Evolutionary conservation across 1,140 invertebrate species (phyloP).

Genomic region (Parapsyche elsis): DNA sequence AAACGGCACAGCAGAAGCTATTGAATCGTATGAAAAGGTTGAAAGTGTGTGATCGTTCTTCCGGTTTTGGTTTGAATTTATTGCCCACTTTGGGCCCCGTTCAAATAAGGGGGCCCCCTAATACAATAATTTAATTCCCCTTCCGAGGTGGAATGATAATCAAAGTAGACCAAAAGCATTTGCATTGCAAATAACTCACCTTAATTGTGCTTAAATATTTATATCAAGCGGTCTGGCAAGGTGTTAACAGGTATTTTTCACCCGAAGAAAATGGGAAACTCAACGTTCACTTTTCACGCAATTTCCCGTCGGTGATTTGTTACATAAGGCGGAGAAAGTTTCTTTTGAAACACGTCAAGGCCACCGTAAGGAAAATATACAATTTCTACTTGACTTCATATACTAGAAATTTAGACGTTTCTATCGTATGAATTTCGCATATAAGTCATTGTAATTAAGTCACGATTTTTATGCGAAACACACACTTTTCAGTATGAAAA

Average conservation of each 20-base stretch:
- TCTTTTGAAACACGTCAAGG: constrained; percentile 11
- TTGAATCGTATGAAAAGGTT: neutral
- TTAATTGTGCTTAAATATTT: constrained; percentile 54
- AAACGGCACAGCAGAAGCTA: neutral
- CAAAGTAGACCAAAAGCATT: constrained; percentile 48
- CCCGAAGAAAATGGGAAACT: constrained; percentile 36
- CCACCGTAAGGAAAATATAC: neutral
- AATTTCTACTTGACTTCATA: neutral
- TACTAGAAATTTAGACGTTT: neutral
- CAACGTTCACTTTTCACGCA: constrained; percentile 42
- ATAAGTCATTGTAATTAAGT: no score
- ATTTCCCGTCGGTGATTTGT: constrained; percentile 36
- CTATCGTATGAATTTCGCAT: no score
- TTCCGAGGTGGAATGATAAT: constrained; percentile 45
- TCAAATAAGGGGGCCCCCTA: neutral
- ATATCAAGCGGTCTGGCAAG: constrained; percentile 46
- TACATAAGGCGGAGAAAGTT: constrained; percentile 12
- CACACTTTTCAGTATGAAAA: no score
- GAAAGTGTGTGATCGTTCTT: neutral
- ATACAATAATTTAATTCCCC: constrained; percentile 50
- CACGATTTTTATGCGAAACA: no score
- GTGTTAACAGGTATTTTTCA: constrained; percentile 43
- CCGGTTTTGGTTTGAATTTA: constrained; percentile 7
- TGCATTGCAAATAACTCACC: constrained; percentile 47
- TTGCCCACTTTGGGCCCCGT: constrained; percentile 4